phyloP scores from a whole-genome alignment of 2,888 invertebrate genomes.

The Tineola bisselliella region DNA sequence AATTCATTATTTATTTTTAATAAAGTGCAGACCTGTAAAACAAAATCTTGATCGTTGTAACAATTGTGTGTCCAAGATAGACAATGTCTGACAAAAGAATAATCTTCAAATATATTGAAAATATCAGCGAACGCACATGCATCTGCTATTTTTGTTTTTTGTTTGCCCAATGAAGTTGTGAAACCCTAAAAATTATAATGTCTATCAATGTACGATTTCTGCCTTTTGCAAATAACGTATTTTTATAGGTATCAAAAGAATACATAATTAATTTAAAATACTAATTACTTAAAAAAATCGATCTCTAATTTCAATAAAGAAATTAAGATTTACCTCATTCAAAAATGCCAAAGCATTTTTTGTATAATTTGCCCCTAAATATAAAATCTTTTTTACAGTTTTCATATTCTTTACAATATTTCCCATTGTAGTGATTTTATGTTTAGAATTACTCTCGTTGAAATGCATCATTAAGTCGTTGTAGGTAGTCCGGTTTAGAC shows the following conservation, averaged over 20 bases:
- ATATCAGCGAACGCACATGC: conserved; percentile 46
- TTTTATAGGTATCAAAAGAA: too few relatives aligned
- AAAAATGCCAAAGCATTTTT: conserved; percentile 47
- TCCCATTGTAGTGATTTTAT: conserved; percentile 37
- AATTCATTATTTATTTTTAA: too few relatives aligned
- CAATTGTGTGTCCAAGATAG: conserved; percentile 38
- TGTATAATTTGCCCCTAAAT: conserved; percentile 44
- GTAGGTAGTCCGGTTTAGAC: conserved; percentile 39
- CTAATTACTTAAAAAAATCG: too few relatives aligned
- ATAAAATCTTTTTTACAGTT: conserved; percentile 51
- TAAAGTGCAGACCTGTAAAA: background rate
- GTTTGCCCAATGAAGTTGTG: conserved; percentile 27
- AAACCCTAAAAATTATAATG: conserved; percentile 46
- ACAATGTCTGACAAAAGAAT: conserved; percentile 36
- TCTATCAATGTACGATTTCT: too few relatives aligned
- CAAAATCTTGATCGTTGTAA: background rate
- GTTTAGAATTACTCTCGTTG: conserved; percentile 40
- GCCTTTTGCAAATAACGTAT: too few relatives aligned
- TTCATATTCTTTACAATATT: conserved; percentile 54
- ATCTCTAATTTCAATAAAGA: too few relatives aligned
- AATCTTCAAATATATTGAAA: conserved; percentile 48
- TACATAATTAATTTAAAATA: too few relatives aligned
- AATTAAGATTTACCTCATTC: conserved; percentile 33
- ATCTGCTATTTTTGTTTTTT: conserved; percentile 43
- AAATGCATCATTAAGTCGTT: conserved; percentile 55